Evolutionary conservation across 2,113 vertebrate species (phyloP), one percentile per base, ranked within the genome.

Genomic region (Forbesichthys papilliferus): DNA sequence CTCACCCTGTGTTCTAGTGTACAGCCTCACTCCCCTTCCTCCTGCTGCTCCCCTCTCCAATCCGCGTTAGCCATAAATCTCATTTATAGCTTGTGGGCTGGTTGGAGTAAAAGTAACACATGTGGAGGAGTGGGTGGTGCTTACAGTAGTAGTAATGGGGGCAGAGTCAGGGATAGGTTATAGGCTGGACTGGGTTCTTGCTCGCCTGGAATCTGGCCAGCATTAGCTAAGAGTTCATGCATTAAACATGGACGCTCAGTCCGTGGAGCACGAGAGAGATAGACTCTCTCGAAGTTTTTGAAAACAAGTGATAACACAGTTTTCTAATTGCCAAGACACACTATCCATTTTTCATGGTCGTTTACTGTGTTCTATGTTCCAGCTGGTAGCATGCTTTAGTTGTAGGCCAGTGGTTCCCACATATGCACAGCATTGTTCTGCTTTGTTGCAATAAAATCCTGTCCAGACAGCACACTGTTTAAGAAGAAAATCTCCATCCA

Each of bases 41-140:
- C 3, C 36, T 70, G 34, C 57, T 67, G 34, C 48, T 60, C 68
- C 69, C 68, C 66, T 71, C 66, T 79, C 68, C 74, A 77, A 66
- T 82, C 69, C 69, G 63, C 86, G 84, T 65, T 68, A 78, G 85
- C 82, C 73, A 90, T 91, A 92, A 90, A 91, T 92, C 81, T 88
- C 55, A 82, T 92, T 91, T 89, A 90, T 88, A 55, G 85, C 77
- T 82, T 47, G 20, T 84, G 75, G 82, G 71, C 74, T 88, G 86
- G 88, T 89, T 87, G 84, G 84, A 88, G 86, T 76, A 76, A 88
- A 80, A 81, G 82, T 84, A 77, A 87, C 86, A 89, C 84, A 88
- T 81, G 82, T 65, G 57, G 69, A 77, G 78, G 84, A 81, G 88
- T 79, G 65, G 46, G 49, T 47, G 68, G n/a, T 71, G 33, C 34